Percentiles rank a stretch among this genome's conserved stretches.
Evolutionary conservation across 2,888 invertebrate species (phyloP).

Genomic region (Bursaphelenchus okinawaensis): DNA sequence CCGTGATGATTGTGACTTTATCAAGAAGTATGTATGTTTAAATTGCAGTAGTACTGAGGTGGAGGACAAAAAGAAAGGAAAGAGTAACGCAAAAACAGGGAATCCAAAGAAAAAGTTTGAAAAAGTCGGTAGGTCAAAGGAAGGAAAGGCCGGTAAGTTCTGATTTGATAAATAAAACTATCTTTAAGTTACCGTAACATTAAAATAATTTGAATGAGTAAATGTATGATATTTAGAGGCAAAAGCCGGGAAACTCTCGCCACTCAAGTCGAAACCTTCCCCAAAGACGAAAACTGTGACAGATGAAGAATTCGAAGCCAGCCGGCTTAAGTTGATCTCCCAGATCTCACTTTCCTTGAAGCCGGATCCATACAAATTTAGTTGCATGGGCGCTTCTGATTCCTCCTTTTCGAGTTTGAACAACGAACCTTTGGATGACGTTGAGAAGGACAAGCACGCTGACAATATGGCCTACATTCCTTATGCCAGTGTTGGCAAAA

Average conservation of each 20-base stretch:
- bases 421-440: slow-evolving; percentile 1
- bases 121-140: background rate
- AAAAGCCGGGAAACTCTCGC: background rate
- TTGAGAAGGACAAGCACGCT: background rate
- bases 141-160: background rate
- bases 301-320: slow-evolving; percentile 1
- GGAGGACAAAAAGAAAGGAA: too few relatives aligned
- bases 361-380: background rate
- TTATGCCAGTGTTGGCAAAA: background rate
- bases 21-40: background rate
- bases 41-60: too few relatives aligned
- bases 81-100: too few relatives aligned
- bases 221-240: background rate
- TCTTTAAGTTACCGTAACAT: too few relatives aligned
- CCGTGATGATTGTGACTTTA: background rate
- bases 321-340: background rate
- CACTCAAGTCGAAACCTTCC: background rate
- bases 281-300: background rate
- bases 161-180: too few relatives aligned
- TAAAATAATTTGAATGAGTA: too few relatives aligned
- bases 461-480: background rate
- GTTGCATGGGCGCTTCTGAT: slow-evolving; percentile 3
- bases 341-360: background rate
- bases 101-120: background rate
- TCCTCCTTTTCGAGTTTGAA: slow-evolving; percentile 7